These are phyloP conservation scores for Melanostoma scalare DNA, from an alignment of 2,888 invertebrate species.

Conservation along the genomic window DNA sequence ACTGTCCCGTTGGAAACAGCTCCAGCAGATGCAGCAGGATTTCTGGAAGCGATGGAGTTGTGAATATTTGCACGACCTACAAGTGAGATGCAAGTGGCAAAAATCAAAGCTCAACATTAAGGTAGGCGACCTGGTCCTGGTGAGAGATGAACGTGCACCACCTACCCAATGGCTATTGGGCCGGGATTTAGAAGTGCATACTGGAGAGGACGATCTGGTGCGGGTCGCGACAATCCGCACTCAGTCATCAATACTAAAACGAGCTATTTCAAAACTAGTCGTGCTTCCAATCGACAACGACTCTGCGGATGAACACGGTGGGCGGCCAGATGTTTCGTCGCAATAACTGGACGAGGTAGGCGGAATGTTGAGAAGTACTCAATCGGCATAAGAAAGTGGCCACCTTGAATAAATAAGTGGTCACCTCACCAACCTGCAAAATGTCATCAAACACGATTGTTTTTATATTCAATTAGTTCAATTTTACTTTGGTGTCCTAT, in stretches of 20 bases:
- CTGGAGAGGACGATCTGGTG: conserved; percentile 16
- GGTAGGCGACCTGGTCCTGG: conserved; percentile 31
- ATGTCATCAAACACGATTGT: too few species aligned
- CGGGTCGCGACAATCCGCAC: conserved; percentile 1
- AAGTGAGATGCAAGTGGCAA: conserved; percentile 37
- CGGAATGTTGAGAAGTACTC: conserved; percentile 39
- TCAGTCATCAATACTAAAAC: too few species aligned
- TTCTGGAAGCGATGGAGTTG: conserved; percentile 57
- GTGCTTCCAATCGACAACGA: conserved; percentile 34
- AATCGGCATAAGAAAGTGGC: background rate
- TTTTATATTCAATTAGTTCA: too few species aligned
- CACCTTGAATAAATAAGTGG: too few species aligned
- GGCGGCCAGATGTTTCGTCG: conserved; percentile 25
- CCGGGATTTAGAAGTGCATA: conserved; percentile 21
- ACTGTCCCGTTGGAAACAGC: conserved; percentile 11
- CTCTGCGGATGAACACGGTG: conserved; percentile 25
- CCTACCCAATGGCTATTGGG: background rate
- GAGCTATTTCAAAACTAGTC: too few species aligned
- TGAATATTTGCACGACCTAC: conserved; percentile 47
- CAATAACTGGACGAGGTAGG: conserved; percentile 45
- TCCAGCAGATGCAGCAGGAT: conserved; percentile 25
- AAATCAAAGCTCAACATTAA: conserved; percentile 23
- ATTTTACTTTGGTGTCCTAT: too few species aligned
- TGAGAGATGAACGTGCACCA: conserved; percentile 26
- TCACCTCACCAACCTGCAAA: too few species aligned